A percentile compares a stretch with the other conserved stretches of the same genome.
These are phyloP conservation scores for Serinus canaria DNA, from an alignment of 2,113 vertebrate genomes.

Conservation along the genomic window DNA sequence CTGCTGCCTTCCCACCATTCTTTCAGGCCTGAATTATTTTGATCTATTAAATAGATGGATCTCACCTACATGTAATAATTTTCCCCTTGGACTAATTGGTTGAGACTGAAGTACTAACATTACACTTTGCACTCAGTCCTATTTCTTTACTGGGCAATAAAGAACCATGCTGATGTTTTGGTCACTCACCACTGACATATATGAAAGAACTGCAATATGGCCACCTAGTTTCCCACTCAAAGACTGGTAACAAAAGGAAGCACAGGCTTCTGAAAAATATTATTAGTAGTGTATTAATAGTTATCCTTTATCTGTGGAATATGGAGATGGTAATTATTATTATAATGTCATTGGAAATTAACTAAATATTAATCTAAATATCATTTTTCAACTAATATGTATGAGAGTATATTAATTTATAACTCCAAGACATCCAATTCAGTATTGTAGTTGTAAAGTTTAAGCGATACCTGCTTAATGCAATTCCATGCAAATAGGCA, in stretches of 20 bases:
- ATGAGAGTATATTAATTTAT: neutral
- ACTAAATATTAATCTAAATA: neutral
- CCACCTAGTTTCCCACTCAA: neutral
- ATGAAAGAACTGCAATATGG: neutral
- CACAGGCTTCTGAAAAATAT: neutral
- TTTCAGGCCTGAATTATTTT: slow-evolving; percentile 25
- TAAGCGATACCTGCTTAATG: neutral
- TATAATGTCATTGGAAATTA: neutral
- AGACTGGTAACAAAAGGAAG: neutral
- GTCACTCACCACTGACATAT: neutral
- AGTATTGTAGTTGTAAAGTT: neutral
- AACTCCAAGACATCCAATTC: neutral
- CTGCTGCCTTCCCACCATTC: slow-evolving; percentile 6
- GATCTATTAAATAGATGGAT: slow-evolving; percentile 7
- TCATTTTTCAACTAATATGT: neutral
- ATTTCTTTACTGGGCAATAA: neutral
- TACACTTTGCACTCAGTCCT: neutral
- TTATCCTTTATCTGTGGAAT: neutral
- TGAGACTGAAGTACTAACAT: neutral
- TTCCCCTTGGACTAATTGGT: neutral
- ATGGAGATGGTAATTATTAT: neutral
- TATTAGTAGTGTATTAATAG: neutral
- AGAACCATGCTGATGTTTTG: neutral
- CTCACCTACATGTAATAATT: neutral
- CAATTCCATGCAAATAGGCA: neutral